Evolutionary conservation across 2,113 vertebrate genomes (phyloP), one percentile per base, ranked within the genome.

Genomic region (Osmerus mordax): DNA sequence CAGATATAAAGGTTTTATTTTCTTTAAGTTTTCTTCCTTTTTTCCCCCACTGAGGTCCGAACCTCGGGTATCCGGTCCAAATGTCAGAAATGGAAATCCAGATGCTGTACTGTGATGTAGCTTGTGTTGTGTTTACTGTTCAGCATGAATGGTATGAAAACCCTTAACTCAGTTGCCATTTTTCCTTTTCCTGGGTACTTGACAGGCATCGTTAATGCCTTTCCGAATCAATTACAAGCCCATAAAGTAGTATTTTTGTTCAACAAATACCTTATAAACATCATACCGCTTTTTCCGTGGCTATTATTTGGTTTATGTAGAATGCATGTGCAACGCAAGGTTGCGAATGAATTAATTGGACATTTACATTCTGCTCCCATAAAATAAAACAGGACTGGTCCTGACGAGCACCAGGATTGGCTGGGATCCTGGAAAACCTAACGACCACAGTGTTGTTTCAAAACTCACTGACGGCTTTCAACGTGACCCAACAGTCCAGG

Each of bases 191-290:
- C 59, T 41, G 56, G 58, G 41, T 47, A 66, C 65, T 70, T 84
- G 77, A 83, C 72, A 69, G 60, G 69, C 78, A 61, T 78, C 54
- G 75, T 87, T 83, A 86, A 86, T 81, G 78, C 69, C 79, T 81
- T 79, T 73, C 67, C 82, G 70, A 78, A 84, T 87, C 72, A 71
- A 83, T 87, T 86, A 87, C 76, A 78, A 74, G 78, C 75, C 79
- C 67, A 67, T 85, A 85, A 85, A 86, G 78, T 66, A 74, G 81
- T 84, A 80, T 84, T 88, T 88, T 70, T 82, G 80, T 84, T 84
- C 70, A 77, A 78, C 65, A 73, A 76, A 71, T 76, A 69, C 78
- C 70, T 54, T 78, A 75, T 78, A 74, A 88, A 85, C 73, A 67
- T 79, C 71, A 87, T 83, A 84, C 80, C 61, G 73, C 65, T 73